phyloP scores from a whole-genome alignment of 2,113 vertebrate genomes.

The Stercorarius parasiticus region DNA sequence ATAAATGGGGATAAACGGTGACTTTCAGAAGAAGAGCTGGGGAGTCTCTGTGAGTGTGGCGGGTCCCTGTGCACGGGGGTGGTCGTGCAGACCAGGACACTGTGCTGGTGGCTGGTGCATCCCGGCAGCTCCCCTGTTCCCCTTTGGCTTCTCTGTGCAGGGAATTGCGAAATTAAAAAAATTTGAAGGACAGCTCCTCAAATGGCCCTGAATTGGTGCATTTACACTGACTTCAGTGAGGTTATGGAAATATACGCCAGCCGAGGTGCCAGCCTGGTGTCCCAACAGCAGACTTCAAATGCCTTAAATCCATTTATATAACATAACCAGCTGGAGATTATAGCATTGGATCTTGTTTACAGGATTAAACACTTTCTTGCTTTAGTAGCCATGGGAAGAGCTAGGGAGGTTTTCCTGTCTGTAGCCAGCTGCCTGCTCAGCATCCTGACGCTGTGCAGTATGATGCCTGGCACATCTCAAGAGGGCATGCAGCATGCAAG shows the following conservation, averaged over 20 bases:
- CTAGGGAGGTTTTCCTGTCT: neutral
- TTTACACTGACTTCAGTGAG: neutral
- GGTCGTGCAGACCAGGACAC: fast-evolving
- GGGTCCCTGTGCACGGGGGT: neutral
- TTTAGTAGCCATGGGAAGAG: neutral
- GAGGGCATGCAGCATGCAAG: neutral
- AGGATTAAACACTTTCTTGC: neutral
- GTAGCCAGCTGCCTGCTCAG: neutral
- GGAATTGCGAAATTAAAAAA: neutral
- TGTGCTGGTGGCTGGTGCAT: neutral
- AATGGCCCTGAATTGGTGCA: neutral
- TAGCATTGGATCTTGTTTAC: neutral
- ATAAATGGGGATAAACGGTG: neutral
- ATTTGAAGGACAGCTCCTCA: neutral
- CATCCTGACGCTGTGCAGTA: neutral
- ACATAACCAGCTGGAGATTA: neutral
- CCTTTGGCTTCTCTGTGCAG: neutral
- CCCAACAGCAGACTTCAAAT: neutral
- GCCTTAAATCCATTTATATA: neutral
- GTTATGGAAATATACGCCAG: neutral
- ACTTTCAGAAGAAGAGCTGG: neutral
- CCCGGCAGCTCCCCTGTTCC: neutral
- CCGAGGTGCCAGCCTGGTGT: neutral
- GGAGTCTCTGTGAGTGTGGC: neutral
- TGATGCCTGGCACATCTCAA: neutral